These are phyloP conservation scores for Empidonax alnorum DNA, from an alignment of 2,113 vertebrate species.

Conservation along the genomic window DNA sequence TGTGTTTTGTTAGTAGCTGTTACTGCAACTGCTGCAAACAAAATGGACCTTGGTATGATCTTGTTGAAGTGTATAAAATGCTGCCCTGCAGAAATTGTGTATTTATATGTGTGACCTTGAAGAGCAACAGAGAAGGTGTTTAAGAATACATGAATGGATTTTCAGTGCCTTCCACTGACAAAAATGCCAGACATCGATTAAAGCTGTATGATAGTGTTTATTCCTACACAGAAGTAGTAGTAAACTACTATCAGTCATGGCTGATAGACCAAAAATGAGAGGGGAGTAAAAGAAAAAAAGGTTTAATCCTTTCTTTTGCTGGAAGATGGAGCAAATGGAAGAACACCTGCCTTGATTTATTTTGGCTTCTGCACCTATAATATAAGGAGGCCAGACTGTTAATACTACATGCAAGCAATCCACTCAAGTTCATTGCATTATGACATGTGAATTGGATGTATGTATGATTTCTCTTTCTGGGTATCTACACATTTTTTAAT, in stretches of 20 bases:
- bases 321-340: background rate
- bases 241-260: background rate
- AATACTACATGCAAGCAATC: background rate
- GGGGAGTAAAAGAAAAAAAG: background rate
- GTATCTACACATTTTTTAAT: background rate
- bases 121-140: background rate
- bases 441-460: background rate
- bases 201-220: background rate
- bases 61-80: background rate
- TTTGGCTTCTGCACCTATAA: background rate
- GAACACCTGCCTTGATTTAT: background rate
- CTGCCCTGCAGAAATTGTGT: background rate
- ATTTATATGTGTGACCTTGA: background rate
- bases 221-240: background rate
- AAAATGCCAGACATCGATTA: background rate
- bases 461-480: background rate
- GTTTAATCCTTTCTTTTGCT: background rate
- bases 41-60: background rate
- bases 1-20: background rate
- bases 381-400: background rate
- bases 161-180: background rate
- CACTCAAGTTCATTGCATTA: background rate
- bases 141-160: background rate
- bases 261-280: background rate
- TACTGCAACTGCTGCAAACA: background rate